Evolutionary conservation across 2,113 vertebrate genomes (phyloP).

Genomic region (Coreoperca whiteheadi): DNA sequence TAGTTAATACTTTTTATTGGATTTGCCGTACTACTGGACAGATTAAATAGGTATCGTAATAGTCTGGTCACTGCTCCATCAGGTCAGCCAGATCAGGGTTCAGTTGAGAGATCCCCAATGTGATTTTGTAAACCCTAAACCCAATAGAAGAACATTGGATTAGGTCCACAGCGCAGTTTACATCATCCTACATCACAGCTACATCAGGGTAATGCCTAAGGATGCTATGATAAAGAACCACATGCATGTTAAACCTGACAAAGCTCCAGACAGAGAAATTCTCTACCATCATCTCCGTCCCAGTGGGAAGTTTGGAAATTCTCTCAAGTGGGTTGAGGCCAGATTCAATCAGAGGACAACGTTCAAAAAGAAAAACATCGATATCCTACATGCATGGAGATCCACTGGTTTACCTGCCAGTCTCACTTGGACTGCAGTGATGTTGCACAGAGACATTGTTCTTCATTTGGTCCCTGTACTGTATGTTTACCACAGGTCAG

Average conservation of each 20-base stretch:
- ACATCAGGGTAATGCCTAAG: neutral
- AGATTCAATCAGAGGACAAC: constrained; percentile 25
- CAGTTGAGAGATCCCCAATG: neutral
- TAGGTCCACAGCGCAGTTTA: constrained; percentile 7
- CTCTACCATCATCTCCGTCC: neutral
- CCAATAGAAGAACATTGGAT: constrained; percentile 10
- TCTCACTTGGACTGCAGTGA: neutral
- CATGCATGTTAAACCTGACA: constrained; percentile 17
- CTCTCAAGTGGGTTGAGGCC: neutral
- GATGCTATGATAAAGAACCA: constrained; percentile 13
- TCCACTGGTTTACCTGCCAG: neutral
- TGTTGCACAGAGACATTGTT: neutral
- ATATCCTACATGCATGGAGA: neutral
- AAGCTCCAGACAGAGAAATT: constrained; percentile 7
- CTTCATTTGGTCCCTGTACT: neutral
- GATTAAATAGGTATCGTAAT: neutral
- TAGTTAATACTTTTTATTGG: neutral
- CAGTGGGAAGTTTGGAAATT: constrained; percentile 22
- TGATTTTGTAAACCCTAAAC: neutral
- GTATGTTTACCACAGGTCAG: neutral
- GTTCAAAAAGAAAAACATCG: neutral
- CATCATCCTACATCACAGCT: constrained; percentile 15
- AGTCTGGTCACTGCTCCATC: constrained; percentile 5
- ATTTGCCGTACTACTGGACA: neutral
- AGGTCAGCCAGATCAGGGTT: neutral